These are phyloP conservation scores for Leucopsar rothschildi DNA, from an alignment of 2,113 vertebrate genomes.

Conservation along the genomic window DNA sequence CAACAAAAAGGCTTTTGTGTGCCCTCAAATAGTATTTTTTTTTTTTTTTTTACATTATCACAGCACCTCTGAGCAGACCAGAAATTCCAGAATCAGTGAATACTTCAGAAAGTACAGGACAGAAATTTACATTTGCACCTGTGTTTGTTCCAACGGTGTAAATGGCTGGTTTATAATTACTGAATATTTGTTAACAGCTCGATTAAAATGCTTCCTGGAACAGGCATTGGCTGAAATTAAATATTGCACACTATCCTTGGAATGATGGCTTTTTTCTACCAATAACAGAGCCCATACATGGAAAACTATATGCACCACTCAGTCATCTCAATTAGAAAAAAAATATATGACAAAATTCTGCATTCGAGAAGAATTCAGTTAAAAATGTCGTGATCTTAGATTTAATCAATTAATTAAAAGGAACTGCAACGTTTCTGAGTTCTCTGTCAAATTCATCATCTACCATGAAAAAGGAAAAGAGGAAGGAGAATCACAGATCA, in stretches of 20 bases:
- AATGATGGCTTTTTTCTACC: neutral
- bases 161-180: neutral
- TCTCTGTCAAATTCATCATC: neutral
- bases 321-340: neutral
- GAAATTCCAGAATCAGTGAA: neutral
- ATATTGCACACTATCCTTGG: neutral
- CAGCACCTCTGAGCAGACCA: neutral
- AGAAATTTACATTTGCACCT: neutral
- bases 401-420: neutral
- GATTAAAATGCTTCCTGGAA: neutral
- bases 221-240: neutral
- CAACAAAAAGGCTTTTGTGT: neutral
- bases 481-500: neutral
- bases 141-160: neutral
- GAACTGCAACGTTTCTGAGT: neutral
- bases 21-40: neutral
- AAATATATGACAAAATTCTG: neutral
- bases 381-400: neutral
- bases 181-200: conserved; percentile 15
- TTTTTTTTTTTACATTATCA: neutral
- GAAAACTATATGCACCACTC: neutral
- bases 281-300: neutral
- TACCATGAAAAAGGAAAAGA: neutral
- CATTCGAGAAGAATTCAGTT: neutral
- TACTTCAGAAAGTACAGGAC: neutral